Conservation (phyloP, 2,888 invertebrate species). For the Aleiodes alternator region DNA sequence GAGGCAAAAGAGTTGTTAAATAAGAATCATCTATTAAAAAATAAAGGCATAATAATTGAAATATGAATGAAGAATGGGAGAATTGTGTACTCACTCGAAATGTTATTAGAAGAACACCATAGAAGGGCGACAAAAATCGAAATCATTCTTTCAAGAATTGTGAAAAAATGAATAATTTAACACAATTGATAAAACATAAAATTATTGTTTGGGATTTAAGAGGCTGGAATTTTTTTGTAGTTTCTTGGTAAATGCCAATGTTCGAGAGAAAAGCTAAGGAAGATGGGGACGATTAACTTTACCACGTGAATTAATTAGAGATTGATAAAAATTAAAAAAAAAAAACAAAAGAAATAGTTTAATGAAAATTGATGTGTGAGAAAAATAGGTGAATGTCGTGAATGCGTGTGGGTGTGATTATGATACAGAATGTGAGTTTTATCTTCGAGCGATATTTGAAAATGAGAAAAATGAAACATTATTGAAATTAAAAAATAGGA, state of each 20-base stretch:
- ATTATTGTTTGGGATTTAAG: too few species aligned
- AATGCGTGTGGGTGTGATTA: constrained; percentile 35
- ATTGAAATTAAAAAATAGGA: constrained; percentile 15
- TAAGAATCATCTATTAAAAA: neutral
- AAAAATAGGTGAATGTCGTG: constrained; percentile 1
- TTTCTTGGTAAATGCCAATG: neutral
- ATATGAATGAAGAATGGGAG: neutral
- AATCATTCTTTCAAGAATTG: neutral
- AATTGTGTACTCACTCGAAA: neutral
- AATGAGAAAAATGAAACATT: neutral
- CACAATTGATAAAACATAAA: too few species aligned
- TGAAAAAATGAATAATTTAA: too few species aligned
- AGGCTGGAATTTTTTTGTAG: neutral
- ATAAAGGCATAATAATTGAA: neutral
- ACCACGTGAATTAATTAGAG: neutral
- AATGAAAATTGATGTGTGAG: too few species aligned
- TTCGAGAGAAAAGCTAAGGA: neutral
- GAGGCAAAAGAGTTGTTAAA: neutral
- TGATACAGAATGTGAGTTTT: neutral
- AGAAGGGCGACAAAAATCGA: constrained; percentile 9
- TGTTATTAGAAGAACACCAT: constrained; percentile 27
- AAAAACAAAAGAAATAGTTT: neutral
- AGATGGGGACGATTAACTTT: too few species aligned
- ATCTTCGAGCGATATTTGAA: too few species aligned
- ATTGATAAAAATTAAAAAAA: neutral